Conservation (phyloP, 2,888 invertebrate species). For the Schizaphis graminum region DNA sequence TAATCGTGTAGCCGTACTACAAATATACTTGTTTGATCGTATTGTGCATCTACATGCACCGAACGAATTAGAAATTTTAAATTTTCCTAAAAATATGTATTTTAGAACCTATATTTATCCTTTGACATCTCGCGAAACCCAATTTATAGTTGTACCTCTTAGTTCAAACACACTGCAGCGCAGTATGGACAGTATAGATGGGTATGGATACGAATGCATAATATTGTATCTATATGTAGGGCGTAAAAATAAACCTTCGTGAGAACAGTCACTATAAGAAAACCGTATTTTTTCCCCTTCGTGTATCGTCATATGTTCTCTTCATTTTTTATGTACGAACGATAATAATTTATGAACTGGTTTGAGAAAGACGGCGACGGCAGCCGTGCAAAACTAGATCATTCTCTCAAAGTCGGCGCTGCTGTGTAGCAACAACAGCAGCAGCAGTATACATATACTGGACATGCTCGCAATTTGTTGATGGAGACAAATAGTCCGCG, state of each 20-base stretch:
- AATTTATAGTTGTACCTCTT: no score
- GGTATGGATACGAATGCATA: neutral
- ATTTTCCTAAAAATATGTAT: no score
- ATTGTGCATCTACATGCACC: no score
- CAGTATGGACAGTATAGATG: no score
- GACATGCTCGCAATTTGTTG: slow-evolving; percentile 62
- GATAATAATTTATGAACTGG: slow-evolving; percentile 52
- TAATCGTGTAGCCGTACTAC: neutral
- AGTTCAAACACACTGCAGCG: no score
- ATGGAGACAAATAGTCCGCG: slow-evolving; percentile 63
- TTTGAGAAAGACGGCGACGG: slow-evolving; percentile 53
- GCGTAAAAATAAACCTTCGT: slow-evolving; percentile 9
- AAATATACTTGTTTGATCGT: neutral
- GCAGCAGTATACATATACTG: neutral
- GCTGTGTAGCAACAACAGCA: neutral
- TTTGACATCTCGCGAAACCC: no score
- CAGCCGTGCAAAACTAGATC: slow-evolving; percentile 49
- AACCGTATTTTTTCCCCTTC: neutral
- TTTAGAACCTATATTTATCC: no score
- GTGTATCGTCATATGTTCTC: neutral
- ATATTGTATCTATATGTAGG: neutral
- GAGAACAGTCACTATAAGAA: neutral
- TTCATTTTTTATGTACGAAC: neutral
- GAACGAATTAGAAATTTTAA: no score
- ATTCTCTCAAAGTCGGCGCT: slow-evolving; percentile 51